These are phyloP conservation scores for Notiomystis cincta DNA, from an alignment of 2,113 vertebrate species.

Conservation along the genomic window DNA sequence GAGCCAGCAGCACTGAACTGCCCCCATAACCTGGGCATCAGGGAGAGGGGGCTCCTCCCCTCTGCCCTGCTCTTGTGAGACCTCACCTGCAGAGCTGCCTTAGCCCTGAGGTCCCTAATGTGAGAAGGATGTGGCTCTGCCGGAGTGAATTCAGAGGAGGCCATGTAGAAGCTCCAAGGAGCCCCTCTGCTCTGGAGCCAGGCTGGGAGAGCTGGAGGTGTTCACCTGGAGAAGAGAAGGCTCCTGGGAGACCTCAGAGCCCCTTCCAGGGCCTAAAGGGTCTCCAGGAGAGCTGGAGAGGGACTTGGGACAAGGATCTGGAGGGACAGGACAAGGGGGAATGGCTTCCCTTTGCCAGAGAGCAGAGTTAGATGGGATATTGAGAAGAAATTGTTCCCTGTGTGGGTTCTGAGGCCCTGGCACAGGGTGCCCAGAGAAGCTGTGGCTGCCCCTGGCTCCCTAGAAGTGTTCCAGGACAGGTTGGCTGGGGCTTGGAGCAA, in stretches of 20 bases:
- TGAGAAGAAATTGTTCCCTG: accelerated
- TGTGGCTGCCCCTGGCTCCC: background rate
- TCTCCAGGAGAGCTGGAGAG: background rate
- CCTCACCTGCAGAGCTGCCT: background rate
- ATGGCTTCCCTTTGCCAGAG: background rate
- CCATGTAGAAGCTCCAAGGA: accelerated
- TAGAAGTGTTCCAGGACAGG: accelerated
- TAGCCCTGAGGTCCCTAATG: background rate
- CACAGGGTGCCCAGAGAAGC: background rate
- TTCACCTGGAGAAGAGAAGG: background rate
- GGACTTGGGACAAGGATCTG: accelerated
- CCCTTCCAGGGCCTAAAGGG: accelerated
- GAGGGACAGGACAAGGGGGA: background rate
- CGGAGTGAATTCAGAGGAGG: background rate
- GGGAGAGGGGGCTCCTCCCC: background rate
- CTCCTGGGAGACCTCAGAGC: background rate
- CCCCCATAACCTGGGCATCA: background rate
- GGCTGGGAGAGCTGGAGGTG: background rate
- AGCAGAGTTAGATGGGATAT: accelerated
- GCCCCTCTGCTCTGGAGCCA: background rate
- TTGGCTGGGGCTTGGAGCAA: accelerated
- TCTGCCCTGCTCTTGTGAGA: background rate
- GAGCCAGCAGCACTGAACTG: background rate
- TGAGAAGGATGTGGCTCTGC: background rate
- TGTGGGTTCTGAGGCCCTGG: accelerated